Conservation (phyloP, 2,113 vertebrate genomes). For the Coryphaenoides rupestris region DNA sequence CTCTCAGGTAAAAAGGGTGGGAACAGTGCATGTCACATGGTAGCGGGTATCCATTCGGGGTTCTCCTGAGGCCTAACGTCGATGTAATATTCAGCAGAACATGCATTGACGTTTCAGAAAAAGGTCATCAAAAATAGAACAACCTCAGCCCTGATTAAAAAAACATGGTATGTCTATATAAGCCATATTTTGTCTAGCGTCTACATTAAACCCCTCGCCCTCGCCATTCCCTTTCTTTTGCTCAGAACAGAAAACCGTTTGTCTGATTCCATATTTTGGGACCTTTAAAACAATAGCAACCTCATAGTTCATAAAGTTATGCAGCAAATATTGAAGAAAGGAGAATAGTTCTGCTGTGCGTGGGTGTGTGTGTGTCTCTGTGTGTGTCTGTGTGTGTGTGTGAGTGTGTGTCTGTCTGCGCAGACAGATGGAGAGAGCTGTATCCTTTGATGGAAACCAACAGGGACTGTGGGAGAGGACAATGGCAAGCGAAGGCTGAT, state of each 20-base stretch:
- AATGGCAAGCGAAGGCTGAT: constrained; percentile 24
- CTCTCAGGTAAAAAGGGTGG: constrained; percentile 78
- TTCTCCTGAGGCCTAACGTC: too few relatives aligned
- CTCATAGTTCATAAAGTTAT: constrained; percentile 2
- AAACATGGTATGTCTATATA: background rate
- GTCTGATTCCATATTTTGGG: background rate
- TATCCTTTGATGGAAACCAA: constrained; percentile 4
- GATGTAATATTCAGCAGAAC: too few relatives aligned
- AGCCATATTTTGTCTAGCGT: background rate
- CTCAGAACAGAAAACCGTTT: background rate
- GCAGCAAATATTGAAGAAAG: constrained; percentile 15
- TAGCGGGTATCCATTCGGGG: too few relatives aligned
- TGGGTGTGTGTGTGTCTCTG: constrained; percentile 1
- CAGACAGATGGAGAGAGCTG: background rate
- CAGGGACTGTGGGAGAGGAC: constrained; percentile 31
- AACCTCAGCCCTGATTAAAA: background rate
- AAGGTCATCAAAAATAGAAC: background rate
- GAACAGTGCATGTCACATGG: background rate
- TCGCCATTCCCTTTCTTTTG: background rate
- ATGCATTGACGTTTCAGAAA: background rate
- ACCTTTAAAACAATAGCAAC: background rate
- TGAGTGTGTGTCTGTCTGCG: constrained; percentile 9
- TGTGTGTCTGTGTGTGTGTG: constrained; percentile 1
- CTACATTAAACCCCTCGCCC: background rate
- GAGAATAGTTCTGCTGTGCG: background rate